Percentiles rank a stretch among this genome's conserved stretches.
phyloP scores from a whole-genome alignment of 2,888 invertebrate genomes.

The Cataglyphis cursor region DNA sequence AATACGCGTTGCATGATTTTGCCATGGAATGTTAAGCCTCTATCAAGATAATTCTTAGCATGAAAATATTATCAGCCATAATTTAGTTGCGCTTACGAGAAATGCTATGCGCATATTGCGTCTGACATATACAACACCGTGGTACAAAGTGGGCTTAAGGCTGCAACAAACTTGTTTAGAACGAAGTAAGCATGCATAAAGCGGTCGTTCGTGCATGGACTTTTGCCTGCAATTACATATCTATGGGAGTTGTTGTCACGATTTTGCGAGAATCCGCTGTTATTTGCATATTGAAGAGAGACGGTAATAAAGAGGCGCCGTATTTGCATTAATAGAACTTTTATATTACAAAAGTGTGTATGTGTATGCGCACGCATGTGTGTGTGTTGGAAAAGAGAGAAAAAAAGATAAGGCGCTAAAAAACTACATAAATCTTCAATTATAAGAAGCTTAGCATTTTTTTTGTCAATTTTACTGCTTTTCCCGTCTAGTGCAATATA shows the following conservation, averaged over 20 bases:
- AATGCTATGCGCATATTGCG: constrained; percentile 17
- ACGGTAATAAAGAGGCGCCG: neutral
- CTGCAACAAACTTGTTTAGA: constrained; percentile 26
- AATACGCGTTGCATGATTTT: neutral
- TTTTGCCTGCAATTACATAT: constrained; percentile 21
- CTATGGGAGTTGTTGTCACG: neutral
- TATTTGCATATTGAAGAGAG: constrained; percentile 1
- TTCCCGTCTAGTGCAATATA: too few relatives aligned
- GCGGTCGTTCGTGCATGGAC: constrained; percentile 7
- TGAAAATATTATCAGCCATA: constrained; percentile 32
- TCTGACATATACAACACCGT: neutral
- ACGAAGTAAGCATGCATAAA: neutral
- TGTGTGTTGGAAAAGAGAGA: neutral
- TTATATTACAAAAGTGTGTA: neutral
- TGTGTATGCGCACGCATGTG: neutral
- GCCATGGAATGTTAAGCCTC: neutral
- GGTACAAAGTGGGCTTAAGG: neutral
- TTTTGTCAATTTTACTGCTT: neutral
- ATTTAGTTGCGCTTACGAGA: constrained; percentile 7
- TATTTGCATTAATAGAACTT: neutral
- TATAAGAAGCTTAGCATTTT: neutral
- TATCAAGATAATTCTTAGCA: constrained; percentile 25
- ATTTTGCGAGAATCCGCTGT: constrained; percentile 12
- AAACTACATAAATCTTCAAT: neutral
- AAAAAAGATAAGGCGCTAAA: neutral